A percentile compares a stretch with the other conserved stretches of the same genome.
Evolutionary conservation across 2,888 invertebrate genomes (phyloP).

Genomic region (Tachina grossa): DNA sequence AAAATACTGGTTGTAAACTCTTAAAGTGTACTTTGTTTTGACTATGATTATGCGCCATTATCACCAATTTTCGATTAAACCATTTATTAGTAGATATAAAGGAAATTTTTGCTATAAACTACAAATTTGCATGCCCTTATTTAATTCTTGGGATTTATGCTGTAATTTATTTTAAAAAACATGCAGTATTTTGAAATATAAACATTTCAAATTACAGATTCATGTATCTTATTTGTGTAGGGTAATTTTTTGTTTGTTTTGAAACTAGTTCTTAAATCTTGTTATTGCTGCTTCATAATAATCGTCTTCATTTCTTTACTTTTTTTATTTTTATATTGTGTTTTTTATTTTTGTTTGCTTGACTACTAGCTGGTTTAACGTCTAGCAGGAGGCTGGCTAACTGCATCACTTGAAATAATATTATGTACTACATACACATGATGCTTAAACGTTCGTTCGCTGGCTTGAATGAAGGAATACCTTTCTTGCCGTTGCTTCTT

Average conservation of each 20-base stretch:
- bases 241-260: not conserved
- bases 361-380: not conserved
- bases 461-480: constrained; percentile 39
- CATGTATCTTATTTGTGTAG: constrained; percentile 15
- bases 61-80: no score
- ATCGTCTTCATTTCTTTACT: constrained; percentile 1
- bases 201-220: no score
- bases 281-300: constrained; percentile 19
- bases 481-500: constrained; percentile 4
- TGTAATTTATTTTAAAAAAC: no score
- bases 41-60: no score
- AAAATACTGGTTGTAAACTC: no score
- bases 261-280: constrained; percentile 52
- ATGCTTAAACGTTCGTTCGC: constrained; percentile 51
- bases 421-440: not conserved
- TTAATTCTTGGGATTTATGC: no score
- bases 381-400: not conserved
- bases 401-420: constrained; percentile 23
- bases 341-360: not conserved
- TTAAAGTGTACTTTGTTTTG: no score
- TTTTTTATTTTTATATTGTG: not conserved
- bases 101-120: no score
- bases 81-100: no score
- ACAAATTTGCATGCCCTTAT: no score
- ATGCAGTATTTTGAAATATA: no score